These are phyloP conservation scores for Mellivora capensis DNA, from an alignment of 2,113 vertebrate species.

Conservation along the genomic window DNA sequence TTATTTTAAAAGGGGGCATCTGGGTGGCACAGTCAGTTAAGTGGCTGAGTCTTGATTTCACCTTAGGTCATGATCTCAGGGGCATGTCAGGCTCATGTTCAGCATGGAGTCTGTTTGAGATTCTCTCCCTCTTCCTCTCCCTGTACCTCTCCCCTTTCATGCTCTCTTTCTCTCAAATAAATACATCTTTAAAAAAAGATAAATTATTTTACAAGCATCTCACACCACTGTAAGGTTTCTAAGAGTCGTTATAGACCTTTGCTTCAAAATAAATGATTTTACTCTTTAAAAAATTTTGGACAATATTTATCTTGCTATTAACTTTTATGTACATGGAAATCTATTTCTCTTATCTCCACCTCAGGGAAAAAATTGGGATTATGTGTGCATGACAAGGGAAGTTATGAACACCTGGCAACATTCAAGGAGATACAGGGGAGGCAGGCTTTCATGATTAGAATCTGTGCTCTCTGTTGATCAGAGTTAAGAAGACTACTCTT, in stretches of 20 bases:
- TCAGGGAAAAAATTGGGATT: background rate
- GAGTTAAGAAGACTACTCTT: background rate
- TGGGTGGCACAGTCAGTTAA: background rate
- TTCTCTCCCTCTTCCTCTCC: background rate
- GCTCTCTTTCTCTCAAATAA: background rate
- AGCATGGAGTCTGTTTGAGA: background rate
- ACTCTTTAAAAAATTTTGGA: background rate
- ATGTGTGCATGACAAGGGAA: background rate
- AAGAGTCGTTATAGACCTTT: background rate
- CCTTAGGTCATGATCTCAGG: background rate
- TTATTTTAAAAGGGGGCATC: background rate
- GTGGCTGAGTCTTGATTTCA: background rate
- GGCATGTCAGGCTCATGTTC: background rate
- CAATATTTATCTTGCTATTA: background rate
- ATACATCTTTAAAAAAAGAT: background rate
- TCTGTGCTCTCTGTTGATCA: background rate
- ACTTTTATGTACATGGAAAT: background rate
- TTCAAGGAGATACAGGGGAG: background rate
- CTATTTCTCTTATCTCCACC: background rate
- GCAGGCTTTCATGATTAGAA: background rate
- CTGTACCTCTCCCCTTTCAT: background rate
- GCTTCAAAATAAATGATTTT: background rate
- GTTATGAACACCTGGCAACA: background rate
- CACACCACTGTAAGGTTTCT: background rate
- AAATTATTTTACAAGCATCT: background rate